Evolutionary conservation across 2,113 vertebrate species (phyloP).

Genomic region (Sceloporus undulatus): DNA sequence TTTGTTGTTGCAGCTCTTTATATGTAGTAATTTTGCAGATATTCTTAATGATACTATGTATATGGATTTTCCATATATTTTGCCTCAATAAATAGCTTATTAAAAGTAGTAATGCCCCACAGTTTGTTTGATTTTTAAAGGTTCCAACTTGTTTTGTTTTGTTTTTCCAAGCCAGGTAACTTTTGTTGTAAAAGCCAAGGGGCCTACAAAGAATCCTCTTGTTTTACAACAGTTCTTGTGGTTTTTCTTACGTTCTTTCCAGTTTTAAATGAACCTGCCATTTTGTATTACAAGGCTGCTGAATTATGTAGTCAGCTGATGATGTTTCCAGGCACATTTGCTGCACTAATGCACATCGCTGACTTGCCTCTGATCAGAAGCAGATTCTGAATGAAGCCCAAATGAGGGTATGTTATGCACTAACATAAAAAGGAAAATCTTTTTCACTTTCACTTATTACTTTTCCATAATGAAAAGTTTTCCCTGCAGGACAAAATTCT

Average conservation of each 20-base stretch:
- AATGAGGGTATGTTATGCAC: constrained; percentile 48
- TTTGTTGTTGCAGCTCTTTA: neutral
- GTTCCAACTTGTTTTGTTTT: constrained; percentile 47
- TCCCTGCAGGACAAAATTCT: constrained; percentile 63
- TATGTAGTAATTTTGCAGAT: neutral
- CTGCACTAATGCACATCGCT: constrained; percentile 63
- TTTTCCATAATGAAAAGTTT: constrained; percentile 66
- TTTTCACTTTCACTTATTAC: constrained; percentile 66
- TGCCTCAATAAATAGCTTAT: constrained; percentile 66
- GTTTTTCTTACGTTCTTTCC: constrained; percentile 14
- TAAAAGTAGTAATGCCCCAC: constrained; percentile 53
- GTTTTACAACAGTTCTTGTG: neutral
- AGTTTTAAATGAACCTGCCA: constrained; percentile 67
- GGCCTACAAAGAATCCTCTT: constrained; percentile 38
- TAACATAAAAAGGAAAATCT: constrained; percentile 65
- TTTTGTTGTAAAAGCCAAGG: constrained; percentile 66
- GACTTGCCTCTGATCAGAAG: constrained; percentile 66
- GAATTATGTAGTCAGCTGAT: constrained; percentile 64
- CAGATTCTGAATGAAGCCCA: constrained; percentile 51
- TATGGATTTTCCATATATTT: constrained; percentile 69
- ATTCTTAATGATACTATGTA: neutral
- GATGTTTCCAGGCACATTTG: constrained; percentile 68
- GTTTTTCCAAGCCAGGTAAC: constrained; percentile 50
- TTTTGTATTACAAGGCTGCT: constrained; percentile 50
- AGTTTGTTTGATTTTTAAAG: constrained; percentile 29